A percentile compares a stretch with the other conserved stretches of the same genome.
Evolutionary conservation across 2,888 invertebrate species (phyloP).

Genomic region (Rhagophthalmus giganteus): DNA sequence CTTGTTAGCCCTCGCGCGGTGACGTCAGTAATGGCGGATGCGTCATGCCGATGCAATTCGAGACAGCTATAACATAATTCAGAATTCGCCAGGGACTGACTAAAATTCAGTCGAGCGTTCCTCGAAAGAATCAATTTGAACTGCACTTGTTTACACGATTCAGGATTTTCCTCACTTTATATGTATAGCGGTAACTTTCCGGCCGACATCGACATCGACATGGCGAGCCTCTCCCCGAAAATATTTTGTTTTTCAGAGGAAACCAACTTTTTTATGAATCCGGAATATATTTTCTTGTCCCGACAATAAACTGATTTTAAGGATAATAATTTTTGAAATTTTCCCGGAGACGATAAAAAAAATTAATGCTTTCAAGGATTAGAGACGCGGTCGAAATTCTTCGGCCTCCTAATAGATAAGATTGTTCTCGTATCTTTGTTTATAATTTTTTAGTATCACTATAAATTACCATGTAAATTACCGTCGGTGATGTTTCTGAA

Average conservation of each 20-base stretch:
- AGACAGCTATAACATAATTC: conserved; percentile 40
- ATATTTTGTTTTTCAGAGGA: neutral
- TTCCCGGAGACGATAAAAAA: neutral
- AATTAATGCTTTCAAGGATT: neutral
- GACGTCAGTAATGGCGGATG: conserved; percentile 46
- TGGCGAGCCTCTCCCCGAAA: too few species aligned
- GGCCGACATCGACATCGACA: neutral
- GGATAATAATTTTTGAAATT: neutral
- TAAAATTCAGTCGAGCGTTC: conserved; percentile 34
- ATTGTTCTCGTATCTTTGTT: neutral
- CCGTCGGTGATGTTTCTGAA: too few species aligned
- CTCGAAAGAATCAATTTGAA: conserved; percentile 32
- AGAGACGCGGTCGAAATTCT: neutral
- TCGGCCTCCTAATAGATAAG: neutral
- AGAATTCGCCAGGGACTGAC: conserved; percentile 36
- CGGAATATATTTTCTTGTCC: neutral
- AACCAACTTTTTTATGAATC: neutral
- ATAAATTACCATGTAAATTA: too few species aligned
- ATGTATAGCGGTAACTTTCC: neutral
- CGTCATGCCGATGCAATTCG: conserved; percentile 44
- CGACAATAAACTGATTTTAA: neutral
- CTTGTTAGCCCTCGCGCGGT: conserved; percentile 31
- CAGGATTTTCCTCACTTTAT: conserved; percentile 10
- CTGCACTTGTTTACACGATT: conserved; percentile 29
- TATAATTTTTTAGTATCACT: neutral